Percentiles rank a stretch among this genome's conserved stretches.
These are phyloP conservation scores for Agonum fuliginosum DNA, from an alignment of 2,888 invertebrate species.

Conservation along the genomic window DNA sequence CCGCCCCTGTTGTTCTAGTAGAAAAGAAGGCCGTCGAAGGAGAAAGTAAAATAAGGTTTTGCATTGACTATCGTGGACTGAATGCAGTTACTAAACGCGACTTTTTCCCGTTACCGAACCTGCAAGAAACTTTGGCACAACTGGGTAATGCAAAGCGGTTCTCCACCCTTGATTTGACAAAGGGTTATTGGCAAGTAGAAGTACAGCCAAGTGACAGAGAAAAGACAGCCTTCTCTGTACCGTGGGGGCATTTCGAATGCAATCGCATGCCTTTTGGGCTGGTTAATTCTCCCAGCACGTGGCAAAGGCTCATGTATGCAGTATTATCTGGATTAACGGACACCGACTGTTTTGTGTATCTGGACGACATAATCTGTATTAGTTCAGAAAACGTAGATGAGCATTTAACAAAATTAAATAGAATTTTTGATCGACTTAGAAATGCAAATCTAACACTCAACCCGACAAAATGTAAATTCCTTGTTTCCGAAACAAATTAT, in stretches of 20 bases:
- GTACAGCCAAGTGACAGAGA: conserved; percentile 58
- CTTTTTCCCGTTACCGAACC: conserved; percentile 61
- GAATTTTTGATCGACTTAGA: conserved; percentile 61
- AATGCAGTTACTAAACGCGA: conserved; percentile 62
- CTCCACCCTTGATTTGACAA: conserved; percentile 61
- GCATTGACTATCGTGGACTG: conserved; percentile 61
- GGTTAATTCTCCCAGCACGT: conserved; percentile 64
- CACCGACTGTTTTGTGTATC: conserved; percentile 63
- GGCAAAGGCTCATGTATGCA: conserved; percentile 65
- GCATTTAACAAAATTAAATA: conserved; percentile 57
- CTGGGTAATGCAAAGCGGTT: conserved; percentile 60
- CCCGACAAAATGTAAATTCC: conserved; percentile 62
- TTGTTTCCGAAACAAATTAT: conserved; percentile 58
- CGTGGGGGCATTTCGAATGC: conserved; percentile 65
- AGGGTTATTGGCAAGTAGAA: conserved; percentile 62
- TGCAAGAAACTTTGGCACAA: conserved; percentile 60
- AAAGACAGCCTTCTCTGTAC: conserved; percentile 62
- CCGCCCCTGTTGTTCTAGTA: conserved; percentile 44
- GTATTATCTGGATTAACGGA: conserved; percentile 63
- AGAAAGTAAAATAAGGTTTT: conserved; percentile 59
- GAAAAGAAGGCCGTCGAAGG: conserved; percentile 57
- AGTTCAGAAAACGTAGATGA: no score
- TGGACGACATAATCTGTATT: conserved; percentile 61
- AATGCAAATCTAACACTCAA: conserved; percentile 61
- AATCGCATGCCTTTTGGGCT: conserved; percentile 66